Conservation (phyloP, 2,888 invertebrate genomes). For the Callinectes sapidus region DNA sequence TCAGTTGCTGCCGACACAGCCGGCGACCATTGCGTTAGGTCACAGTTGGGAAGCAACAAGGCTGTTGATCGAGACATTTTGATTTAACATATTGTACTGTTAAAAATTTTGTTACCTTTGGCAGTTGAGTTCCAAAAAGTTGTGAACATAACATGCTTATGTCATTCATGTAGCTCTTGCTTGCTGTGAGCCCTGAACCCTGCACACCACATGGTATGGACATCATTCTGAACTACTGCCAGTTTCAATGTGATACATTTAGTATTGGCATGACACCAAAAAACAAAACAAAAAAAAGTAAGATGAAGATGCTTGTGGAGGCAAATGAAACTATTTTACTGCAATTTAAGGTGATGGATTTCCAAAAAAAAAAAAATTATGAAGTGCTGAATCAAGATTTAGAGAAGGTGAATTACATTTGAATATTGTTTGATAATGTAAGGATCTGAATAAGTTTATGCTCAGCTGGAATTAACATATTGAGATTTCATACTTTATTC, state of each 20-base stretch:
- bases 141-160: not conserved
- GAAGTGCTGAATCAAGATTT: slow-evolving; percentile 8
- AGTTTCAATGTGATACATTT: not conserved
- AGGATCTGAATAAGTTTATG: not conserved
- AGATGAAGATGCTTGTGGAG: not conserved
- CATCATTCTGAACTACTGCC: not conserved
- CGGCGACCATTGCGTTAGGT: not conserved
- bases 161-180: not conserved
- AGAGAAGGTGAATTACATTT: not conserved
- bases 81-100: not conserved
- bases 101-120: not conserved
- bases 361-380: not conserved
- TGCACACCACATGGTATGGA: slow-evolving; percentile 12
- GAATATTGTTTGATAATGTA: not conserved
- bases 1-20: not conserved
- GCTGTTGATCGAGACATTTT: not conserved
- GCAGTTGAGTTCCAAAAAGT: not conserved
- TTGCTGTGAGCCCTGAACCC: slow-evolving; percentile 21
- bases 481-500: not conserved
- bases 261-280: slow-evolving; percentile 8
- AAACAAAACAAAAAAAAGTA: not conserved
- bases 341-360: not conserved
- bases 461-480: slow-evolving; percentile 6
- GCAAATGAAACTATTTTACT: not conserved
- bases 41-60: not conserved